phyloP scores from a whole-genome alignment of 2,113 vertebrate species.

The Phyllostomus hastatus region DNA sequence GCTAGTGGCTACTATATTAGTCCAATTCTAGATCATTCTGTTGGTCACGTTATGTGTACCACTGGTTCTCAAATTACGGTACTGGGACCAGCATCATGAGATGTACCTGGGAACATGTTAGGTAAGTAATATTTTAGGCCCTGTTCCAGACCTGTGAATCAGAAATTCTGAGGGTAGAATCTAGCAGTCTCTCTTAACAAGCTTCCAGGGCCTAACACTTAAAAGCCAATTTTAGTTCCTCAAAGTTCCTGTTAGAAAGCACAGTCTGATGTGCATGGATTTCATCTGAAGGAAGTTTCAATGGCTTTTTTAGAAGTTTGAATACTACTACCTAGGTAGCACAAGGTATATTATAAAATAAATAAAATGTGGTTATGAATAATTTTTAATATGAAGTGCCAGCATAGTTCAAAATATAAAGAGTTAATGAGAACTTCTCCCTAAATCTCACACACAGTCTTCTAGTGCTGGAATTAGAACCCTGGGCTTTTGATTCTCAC shows the following conservation, averaged over 20 bases:
- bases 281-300: background rate
- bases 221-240: background rate
- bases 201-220: background rate
- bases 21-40: conserved; percentile 8
- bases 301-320: background rate
- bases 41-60: background rate
- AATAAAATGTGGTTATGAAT: background rate
- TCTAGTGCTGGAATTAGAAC: background rate
- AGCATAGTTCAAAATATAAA: background rate
- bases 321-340: background rate
- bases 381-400: background rate
- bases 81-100: background rate
- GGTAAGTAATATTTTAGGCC: background rate
- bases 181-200: background rate
- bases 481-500: background rate
- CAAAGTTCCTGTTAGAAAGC: background rate
- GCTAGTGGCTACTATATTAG: background rate
- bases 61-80: background rate
- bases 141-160: background rate
- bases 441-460: background rate
- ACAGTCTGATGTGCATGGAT: background rate
- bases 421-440: background rate
- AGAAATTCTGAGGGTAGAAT: background rate
- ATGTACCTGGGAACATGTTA: background rate
- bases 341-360: conserved; percentile 3